Percentiles rank a stretch among this genome's conserved stretches.
These are phyloP conservation scores for Cerceris rybyensis DNA, from an alignment of 2,888 invertebrate species.

Conservation along the genomic window DNA sequence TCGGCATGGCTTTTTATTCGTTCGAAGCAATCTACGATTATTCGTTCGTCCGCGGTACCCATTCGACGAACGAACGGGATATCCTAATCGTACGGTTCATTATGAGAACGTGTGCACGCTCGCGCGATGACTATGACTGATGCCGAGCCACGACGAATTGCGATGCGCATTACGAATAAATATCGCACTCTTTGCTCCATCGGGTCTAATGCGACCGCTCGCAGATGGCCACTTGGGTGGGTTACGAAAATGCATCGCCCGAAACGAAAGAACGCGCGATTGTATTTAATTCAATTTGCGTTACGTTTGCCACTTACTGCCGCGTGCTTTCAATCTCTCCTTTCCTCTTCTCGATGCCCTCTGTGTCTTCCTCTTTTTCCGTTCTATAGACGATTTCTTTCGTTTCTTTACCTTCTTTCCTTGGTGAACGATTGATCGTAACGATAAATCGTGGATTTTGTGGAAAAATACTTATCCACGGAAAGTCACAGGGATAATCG, in stretches of 20 bases:
- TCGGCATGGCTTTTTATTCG: slow-evolving; percentile 40
- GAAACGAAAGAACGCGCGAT: slow-evolving; percentile 50
- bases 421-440: slow-evolving; percentile 40
- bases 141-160: slow-evolving; percentile 68
- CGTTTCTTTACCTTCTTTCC: slow-evolving; percentile 10
- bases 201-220: slow-evolving; percentile 62
- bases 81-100: slow-evolving; percentile 70
- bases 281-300: slow-evolving; percentile 58
- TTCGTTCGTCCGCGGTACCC: slow-evolving; percentile 42
- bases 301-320: slow-evolving; percentile 27
- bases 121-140: slow-evolving; percentile 68
- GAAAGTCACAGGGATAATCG: slow-evolving; percentile 16
- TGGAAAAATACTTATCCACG: not conserved
- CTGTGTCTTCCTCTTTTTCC: no score
- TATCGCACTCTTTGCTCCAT: slow-evolving; percentile 66
- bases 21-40: slow-evolving; percentile 44
- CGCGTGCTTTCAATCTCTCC: slow-evolving; percentile 18
- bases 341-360: no score
- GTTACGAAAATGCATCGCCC: slow-evolving; percentile 65
- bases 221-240: slow-evolving; percentile 67
- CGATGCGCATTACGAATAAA: slow-evolving; percentile 70
- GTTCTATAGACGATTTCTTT: not conserved
- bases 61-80: slow-evolving; percentile 62
- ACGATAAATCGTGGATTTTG: slow-evolving; percentile 36
- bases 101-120: slow-evolving; percentile 59